Evolutionary conservation across 2,797 vertebrate species (phyloP).

Genomic region (Cetoscarus ocellatus): DNA sequence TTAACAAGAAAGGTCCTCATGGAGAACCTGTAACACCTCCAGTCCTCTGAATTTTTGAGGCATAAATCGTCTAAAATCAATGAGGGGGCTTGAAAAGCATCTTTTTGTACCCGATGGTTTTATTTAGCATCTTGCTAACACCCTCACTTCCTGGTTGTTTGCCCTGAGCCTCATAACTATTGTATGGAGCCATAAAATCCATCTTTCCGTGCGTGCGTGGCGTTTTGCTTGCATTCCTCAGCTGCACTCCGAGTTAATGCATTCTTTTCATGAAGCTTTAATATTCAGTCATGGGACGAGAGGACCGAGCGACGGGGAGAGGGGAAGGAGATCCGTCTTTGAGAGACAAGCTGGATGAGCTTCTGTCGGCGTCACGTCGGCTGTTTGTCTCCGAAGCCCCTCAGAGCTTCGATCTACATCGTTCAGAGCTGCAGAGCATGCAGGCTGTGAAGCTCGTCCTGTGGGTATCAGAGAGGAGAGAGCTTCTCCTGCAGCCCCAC

Average conservation of each 20-base stretch:
- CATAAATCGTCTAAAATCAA: conserved; percentile 46
- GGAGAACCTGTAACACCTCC: too few relatives aligned
- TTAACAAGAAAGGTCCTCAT: too few relatives aligned
- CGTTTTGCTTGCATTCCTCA: conserved; percentile 41
- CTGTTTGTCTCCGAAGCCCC: conserved; percentile 6
- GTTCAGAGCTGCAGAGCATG: conserved; percentile 16
- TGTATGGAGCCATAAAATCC: conserved; percentile 60
- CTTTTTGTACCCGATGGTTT: conserved; percentile 44
- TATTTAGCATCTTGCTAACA: conserved; percentile 42
- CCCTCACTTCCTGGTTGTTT: conserved; percentile 25
- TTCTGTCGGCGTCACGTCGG: not conserved
- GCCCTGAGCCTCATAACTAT: conserved; percentile 55
- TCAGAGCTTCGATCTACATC: conserved; percentile 13
- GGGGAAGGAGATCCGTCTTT: conserved; percentile 8
- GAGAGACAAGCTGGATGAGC: not conserved
- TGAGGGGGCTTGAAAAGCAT: conserved; percentile 40
- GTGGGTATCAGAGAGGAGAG: not conserved
- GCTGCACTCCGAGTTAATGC: conserved; percentile 57
- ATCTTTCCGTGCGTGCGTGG: conserved; percentile 6
- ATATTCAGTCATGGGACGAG: conserved; percentile 54
- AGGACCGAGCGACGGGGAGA: conserved; percentile 26
- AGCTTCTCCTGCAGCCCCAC: too few relatives aligned
- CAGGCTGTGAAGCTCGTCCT: conserved; percentile 1
- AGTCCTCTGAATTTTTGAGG: too few relatives aligned
- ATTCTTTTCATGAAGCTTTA: conserved; percentile 63